Conservation (phyloP, 2,888 invertebrate species). For the Papilio demoleus region DNA sequence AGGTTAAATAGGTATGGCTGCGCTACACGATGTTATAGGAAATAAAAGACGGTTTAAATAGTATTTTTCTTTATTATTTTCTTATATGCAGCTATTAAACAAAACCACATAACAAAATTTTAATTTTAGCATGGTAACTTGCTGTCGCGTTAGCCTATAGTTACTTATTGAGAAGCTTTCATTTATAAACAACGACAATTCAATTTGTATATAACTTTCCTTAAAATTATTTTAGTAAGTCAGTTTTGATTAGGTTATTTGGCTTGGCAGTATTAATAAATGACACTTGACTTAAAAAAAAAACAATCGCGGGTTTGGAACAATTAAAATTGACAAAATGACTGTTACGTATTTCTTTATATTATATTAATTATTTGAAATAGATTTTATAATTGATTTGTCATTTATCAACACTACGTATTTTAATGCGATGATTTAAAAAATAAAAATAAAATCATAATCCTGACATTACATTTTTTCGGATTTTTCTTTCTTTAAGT, state of each 20-base stretch:
- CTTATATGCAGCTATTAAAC: constrained; percentile 53
- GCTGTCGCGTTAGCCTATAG: constrained; percentile 48
- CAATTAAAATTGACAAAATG: too few relatives aligned
- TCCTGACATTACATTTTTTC: too few relatives aligned
- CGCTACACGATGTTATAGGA: too few relatives aligned
- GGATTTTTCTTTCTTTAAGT: too few relatives aligned
- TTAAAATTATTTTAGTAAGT: constrained; percentile 40
- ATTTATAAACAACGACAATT: constrained; percentile 43
- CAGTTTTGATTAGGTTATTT: constrained; percentile 20
- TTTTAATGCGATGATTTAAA: too few relatives aligned
- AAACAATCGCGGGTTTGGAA: too few relatives aligned
- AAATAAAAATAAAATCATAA: too few relatives aligned
- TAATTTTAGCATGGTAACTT: constrained; percentile 50
- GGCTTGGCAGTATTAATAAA: constrained; percentile 29
- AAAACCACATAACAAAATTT: constrained; percentile 58
- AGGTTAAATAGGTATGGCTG: too few relatives aligned
- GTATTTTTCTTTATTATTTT: constrained; percentile 42
- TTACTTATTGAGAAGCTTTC: constrained; percentile 42
- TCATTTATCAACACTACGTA: too few relatives aligned
- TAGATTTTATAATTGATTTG: too few relatives aligned
- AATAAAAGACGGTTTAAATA: constrained; percentile 39
- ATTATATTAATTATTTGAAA: too few relatives aligned
- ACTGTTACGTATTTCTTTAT: too few relatives aligned
- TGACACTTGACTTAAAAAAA: constrained; percentile 12
- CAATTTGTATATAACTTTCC: constrained; percentile 41